Percentiles rank a stretch among this genome's conserved stretches.
Conservation (phyloP, 1,140 invertebrate genomes). For the Rhagoletis zephyria region DNA sequence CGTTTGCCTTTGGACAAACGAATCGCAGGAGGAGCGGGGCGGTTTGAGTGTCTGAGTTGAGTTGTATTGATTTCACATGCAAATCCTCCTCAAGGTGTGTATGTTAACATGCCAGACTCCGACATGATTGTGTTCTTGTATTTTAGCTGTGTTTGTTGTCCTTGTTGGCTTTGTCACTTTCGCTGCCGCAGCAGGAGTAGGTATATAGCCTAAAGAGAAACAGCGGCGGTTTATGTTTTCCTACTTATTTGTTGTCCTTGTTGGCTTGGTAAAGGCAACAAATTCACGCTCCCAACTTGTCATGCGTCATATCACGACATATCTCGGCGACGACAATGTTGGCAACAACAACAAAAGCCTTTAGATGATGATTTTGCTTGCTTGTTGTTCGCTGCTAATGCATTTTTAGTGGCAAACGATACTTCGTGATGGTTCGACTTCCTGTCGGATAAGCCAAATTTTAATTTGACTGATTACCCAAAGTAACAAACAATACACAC, state of each 20-base stretch:
- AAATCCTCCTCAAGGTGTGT: conserved; percentile 47
- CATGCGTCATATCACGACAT: conserved; percentile 22
- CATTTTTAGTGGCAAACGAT: conserved; percentile 36
- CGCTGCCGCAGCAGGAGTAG: background rate
- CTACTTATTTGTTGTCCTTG: background rate
- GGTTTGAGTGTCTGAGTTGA: background rate
- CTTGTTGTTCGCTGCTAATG: conserved; percentile 34
- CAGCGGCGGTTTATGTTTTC: background rate
- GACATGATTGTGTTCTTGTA: conserved; percentile 38
- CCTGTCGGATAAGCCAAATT: conserved; percentile 70
- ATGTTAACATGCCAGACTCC: conserved; percentile 48
- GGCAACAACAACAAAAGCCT: conserved; percentile 13
- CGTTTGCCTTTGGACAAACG: conserved; percentile 26
- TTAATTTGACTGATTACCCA: conserved; percentile 71
- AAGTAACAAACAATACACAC: conserved; percentile 51
- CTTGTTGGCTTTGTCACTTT: background rate
- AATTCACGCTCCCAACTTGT: conserved; percentile 47
- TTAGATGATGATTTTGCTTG: conserved; percentile 11
- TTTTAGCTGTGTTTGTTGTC: conserved; percentile 4
- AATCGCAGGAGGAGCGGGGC: background rate
- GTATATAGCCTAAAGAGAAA: conserved; percentile 16
- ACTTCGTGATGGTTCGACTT: conserved; percentile 69
- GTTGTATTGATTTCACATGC: background rate
- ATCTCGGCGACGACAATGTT: background rate
- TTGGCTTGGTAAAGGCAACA: conserved; percentile 42